A percentile compares a stretch with the other conserved stretches of the same genome.
Evolutionary conservation across 2,888 invertebrate genomes (phyloP).

Genomic region (Heliconius ismenius): DNA sequence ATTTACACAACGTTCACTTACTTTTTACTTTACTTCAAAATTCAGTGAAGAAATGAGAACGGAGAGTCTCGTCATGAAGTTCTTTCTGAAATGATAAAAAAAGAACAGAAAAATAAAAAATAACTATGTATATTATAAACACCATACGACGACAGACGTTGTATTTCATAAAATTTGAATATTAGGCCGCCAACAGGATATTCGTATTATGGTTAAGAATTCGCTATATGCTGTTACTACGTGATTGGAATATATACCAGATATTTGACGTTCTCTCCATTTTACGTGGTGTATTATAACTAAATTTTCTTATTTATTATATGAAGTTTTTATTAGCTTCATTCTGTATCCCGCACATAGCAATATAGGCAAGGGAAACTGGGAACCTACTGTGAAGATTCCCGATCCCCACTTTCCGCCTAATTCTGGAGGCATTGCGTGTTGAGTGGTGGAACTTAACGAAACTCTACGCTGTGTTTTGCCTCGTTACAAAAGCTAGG

Average conservation of each 20-base stretch:
- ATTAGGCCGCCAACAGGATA: conserved; percentile 2
- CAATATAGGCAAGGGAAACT: neutral
- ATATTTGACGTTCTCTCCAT: neutral
- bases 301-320: neutral
- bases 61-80: neutral
- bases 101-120: neutral
- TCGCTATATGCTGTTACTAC: conserved; percentile 3
- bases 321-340: neutral
- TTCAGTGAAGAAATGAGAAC: too few relatives aligned
- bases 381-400: too few relatives aligned
- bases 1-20: too few relatives aligned
- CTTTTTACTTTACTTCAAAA: too few relatives aligned
- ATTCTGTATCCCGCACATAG: neutral
- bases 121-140: neutral
- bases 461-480: neutral
- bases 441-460: neutral
- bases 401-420: too few relatives aligned
- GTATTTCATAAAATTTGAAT: neutral
- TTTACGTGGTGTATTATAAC: conserved; percentile 1
- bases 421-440: too few relatives aligned
- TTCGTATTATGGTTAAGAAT: conserved; percentile 18
- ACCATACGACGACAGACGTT: neutral
- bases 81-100: neutral
- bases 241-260: neutral
- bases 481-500: neutral